Evolutionary conservation across 2,797 vertebrate genomes (phyloP), one percentile per base, ranked within the genome.

Genomic region (Propithecus deckenii): DNA sequence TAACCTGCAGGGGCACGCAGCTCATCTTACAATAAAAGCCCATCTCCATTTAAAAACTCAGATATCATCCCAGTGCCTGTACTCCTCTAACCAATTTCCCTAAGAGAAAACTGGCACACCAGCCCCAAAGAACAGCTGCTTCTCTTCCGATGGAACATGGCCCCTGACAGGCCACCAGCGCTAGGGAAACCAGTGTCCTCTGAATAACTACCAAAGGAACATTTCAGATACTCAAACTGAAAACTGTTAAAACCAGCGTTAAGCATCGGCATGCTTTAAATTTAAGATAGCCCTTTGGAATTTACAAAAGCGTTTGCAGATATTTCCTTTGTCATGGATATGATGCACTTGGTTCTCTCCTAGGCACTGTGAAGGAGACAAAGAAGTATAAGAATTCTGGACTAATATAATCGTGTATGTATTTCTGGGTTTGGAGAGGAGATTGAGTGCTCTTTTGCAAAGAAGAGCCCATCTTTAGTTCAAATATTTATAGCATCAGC

Each of bases 1-100:
- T 59, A 76, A 17, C 32, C 67, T 57, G 25, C 28, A 91, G 59
- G 30, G 67, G 69, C 48, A 59, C 11, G n/a, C 5, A 61, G 48
- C 74, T 79, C 76, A 86, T 87, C 63, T 67, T 86, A 59, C 38
- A 59, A 7, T 43, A 86, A 55, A 84, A 95, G 67, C 50, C 71
- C 89, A 61, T 88, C 46, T 81, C 75, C 59, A 67, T 69, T 61
- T 90, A 79, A 80, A 86, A 91, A 59, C 89, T 97, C 89, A 90
- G 55, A 94, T 93, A 41, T 17, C 67, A 59, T 89, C 52, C 79
- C 83, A 89, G 72, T 79, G 63, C 92, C 95, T 94, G 13, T 89
- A 41, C 61, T 69, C 87, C 83, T 96, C 57, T 67, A 48, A 79
- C 52, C 71, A 76, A 8, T 61, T 86, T 79, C 83, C 59, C 28